Percentiles rank a stretch among this genome's conserved stretches.
Evolutionary conservation across 2,797 vertebrate species (phyloP).

Genomic region (Danio albolineatus): DNA sequence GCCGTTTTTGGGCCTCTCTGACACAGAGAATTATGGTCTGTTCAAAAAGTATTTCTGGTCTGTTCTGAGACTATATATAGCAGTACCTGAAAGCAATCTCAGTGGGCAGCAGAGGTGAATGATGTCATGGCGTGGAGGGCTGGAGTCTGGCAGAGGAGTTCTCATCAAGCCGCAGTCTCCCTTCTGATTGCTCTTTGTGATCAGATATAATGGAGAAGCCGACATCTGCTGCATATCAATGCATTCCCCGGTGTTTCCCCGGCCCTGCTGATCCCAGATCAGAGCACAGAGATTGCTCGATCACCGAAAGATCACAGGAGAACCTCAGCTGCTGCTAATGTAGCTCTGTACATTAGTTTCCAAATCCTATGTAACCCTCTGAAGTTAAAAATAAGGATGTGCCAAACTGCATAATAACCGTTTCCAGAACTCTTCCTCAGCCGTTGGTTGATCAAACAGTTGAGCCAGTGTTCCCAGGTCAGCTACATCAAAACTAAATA

Average conservation of each 20-base stretch:
- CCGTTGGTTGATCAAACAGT: neutral
- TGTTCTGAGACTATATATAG: slow-evolving; percentile 35
- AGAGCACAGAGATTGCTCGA: slow-evolving; percentile 36
- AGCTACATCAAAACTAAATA: neutral
- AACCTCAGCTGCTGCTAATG: slow-evolving; percentile 17
- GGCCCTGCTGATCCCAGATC: neutral
- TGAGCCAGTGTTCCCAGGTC: neutral
- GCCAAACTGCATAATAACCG: neutral
- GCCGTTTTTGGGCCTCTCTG: neutral
- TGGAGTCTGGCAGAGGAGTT: slow-evolving; percentile 44
- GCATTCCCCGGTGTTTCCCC: slow-evolving; percentile 7
- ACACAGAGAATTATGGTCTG: neutral
- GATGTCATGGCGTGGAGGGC: slow-evolving; percentile 51
- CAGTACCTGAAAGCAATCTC: slow-evolving; percentile 31
- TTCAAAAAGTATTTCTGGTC: slow-evolving; percentile 16
- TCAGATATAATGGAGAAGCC: slow-evolving; percentile 53
- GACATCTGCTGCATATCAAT: slow-evolving; percentile 49
- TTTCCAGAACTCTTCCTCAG: neutral
- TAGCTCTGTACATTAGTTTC: slow-evolving; percentile 29
- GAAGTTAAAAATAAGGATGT: neutral
- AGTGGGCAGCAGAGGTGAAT: slow-evolving; percentile 30
- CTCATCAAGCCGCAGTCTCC: slow-evolving; percentile 35
- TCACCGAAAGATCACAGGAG: slow-evolving; percentile 25
- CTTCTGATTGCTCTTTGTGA: slow-evolving; percentile 55
- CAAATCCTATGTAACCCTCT: slow-evolving; percentile 27